Percentiles rank a stretch among this genome's conserved stretches.
Evolutionary conservation across 2,797 vertebrate genomes (phyloP).

Genomic region (Anguilla pacifica): DNA sequence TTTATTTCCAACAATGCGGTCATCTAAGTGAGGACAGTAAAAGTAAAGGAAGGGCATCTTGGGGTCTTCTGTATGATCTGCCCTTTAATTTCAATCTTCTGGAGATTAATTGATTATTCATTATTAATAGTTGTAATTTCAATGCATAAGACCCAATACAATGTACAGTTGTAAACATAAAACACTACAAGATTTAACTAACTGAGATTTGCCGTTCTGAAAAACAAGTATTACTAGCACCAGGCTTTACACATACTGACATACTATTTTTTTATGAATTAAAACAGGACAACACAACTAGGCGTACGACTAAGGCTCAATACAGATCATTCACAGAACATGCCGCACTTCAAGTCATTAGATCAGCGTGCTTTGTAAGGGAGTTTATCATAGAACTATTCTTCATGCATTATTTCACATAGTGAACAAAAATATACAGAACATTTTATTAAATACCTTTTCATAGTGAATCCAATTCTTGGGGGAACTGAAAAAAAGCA

Average conservation of each 20-base stretch:
- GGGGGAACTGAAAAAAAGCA: slow-evolving; percentile 60
- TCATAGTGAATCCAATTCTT: slow-evolving; percentile 65
- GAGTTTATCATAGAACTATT: neutral
- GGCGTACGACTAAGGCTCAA: too few species aligned
- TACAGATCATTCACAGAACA: neutral
- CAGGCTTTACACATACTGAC: neutral
- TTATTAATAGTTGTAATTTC: neutral
- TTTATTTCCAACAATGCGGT: neutral
- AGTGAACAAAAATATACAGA: neutral
- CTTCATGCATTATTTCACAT: neutral
- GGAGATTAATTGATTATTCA: neutral
- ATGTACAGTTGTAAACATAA: neutral
- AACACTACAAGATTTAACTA: neutral
- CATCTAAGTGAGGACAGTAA: too few species aligned
- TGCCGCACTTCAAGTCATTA: neutral
- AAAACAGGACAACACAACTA: neutral
- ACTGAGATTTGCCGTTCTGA: too few species aligned
- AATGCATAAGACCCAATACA: neutral
- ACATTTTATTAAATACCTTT: slow-evolving; percentile 60
- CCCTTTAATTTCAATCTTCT: neutral
- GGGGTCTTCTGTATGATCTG: too few species aligned
- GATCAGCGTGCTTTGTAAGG: neutral
- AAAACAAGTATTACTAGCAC: neutral
- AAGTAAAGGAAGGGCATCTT: too few species aligned
- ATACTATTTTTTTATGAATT: neutral